These are phyloP conservation scores for Trichonephila clavipes DNA, from an alignment of 1,140 invertebrate species.

Conservation along the genomic window DNA sequence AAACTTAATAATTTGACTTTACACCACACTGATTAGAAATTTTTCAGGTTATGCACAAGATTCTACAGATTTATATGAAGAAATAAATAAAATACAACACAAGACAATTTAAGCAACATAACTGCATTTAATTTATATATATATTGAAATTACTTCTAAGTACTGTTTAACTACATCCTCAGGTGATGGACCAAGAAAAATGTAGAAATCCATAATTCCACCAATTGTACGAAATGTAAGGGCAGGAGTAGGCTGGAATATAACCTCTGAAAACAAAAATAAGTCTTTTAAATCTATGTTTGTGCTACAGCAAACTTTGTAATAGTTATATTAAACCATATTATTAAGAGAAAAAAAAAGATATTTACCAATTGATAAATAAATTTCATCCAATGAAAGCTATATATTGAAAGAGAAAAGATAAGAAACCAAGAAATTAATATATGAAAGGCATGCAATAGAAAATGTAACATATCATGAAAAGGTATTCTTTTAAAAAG, in stretches of 20 bases:
- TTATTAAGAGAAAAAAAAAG: background rate
- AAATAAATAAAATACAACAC: too few species aligned
- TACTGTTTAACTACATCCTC: constrained; percentile 83
- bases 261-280: constrained; percentile 83
- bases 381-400: constrained; percentile 10
- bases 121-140: too few species aligned
- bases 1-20: too few species aligned
- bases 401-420: background rate
- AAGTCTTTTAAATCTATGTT: too few species aligned
- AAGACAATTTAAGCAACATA: too few species aligned
- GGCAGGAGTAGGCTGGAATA: constrained; percentile 88
- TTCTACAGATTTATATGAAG: too few species aligned
- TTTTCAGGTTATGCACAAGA: too few species aligned
- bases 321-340: background rate
- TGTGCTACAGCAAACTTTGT: background rate
- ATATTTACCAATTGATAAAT: background rate
- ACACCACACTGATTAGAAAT: too few species aligned
- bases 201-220: constrained; percentile 88
- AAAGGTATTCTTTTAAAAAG: background rate
- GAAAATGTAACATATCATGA: background rate
- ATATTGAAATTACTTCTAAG: constrained; percentile 20
- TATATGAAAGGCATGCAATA: background rate
- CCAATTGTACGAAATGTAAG: constrained; percentile 89
- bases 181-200: constrained; percentile 88
- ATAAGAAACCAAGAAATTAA: constrained; percentile 10